Conservation (phyloP, 2,888 invertebrate species). For the Hartigia nigra region DNA sequence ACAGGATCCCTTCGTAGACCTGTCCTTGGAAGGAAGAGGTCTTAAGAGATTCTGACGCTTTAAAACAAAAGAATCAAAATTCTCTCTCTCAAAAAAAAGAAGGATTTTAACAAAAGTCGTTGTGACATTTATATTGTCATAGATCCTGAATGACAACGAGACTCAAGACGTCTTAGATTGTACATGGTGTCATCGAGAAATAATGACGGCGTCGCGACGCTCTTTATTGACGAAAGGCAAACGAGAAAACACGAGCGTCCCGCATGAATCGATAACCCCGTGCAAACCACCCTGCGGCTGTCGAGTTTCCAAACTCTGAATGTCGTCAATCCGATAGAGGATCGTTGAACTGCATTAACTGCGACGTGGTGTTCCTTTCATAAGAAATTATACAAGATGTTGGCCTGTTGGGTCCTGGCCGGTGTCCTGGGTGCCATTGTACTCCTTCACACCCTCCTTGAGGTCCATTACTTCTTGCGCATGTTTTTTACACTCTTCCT, state of each 20-base stretch:
- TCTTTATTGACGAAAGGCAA: constrained; percentile 40
- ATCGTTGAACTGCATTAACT: neutral
- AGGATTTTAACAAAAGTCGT: neutral
- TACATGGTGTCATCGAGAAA: neutral
- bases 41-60: neutral
- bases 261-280: constrained; percentile 47
- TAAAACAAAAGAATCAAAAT: neutral
- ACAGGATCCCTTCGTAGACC: neutral
- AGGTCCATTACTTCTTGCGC: constrained; percentile 80
- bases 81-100: neutral
- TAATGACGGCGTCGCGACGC: constrained; percentile 31
- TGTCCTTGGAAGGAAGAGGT: neutral
- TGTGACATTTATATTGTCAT: neutral
- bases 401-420: constrained; percentile 62
- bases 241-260: constrained; percentile 37
- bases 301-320: constrained; percentile 34
- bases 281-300: constrained; percentile 17
- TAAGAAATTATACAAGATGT: constrained; percentile 32
- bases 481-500: constrained; percentile 75
- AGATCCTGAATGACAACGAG: neutral
- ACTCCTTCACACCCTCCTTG: constrained; percentile 73
- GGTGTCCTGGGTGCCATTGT: constrained; percentile 65
- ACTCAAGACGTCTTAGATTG: neutral
- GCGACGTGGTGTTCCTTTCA: neutral
- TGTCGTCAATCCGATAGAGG: neutral